Evolutionary conservation across 2,888 invertebrate genomes (phyloP), one percentile per base, ranked within the genome.

Genomic region (Lucinisca nassula): DNA sequence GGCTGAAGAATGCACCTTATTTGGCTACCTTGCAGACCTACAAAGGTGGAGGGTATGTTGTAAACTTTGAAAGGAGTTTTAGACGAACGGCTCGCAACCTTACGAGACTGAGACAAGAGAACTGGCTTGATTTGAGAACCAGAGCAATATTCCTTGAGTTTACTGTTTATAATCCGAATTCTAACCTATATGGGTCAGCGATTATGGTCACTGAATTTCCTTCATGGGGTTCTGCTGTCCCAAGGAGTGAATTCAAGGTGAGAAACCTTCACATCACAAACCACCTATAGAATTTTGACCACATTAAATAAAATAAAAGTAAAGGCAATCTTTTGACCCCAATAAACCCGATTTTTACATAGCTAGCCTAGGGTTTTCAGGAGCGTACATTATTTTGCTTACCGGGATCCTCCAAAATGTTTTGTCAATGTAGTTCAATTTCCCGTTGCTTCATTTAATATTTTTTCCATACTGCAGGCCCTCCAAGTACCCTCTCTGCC

Each of bases 111-210:
- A 93, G 96, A 85, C 88, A 93, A 0, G 49, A 93, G 38, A 93
- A 95, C 77, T 97, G 97, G 97, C 93, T 97, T 55, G 97, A 97
- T 90, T 91, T 95, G 58, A 89, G 95, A 72, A 97, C 97, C 0
- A 91, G 97, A 76, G 97, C 97, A 1, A 95, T 97, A 3, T 95
- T 97, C 81, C 93, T 97, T 37, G 97, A 97, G 91, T 97, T 97
- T 92, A 96, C 97, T 0, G 95, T 96, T 1, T 97, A 97, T 93
- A 97, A 97, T 87, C 95, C 95, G 6, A 95, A 96, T 85, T 92
- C 94, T 27, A 96, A 96, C 83, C 92, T 96, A 38, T 96, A 95
- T 84, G 95, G 94, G 1, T 95, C 96, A 2, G 93, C 94, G 40
- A 94, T 95, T 14, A 91, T 96, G 91, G 80, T 95, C 6, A 92